phyloP scores from a whole-genome alignment of 2,113 vertebrate genomes.

The Corydoras sp. region DNA sequence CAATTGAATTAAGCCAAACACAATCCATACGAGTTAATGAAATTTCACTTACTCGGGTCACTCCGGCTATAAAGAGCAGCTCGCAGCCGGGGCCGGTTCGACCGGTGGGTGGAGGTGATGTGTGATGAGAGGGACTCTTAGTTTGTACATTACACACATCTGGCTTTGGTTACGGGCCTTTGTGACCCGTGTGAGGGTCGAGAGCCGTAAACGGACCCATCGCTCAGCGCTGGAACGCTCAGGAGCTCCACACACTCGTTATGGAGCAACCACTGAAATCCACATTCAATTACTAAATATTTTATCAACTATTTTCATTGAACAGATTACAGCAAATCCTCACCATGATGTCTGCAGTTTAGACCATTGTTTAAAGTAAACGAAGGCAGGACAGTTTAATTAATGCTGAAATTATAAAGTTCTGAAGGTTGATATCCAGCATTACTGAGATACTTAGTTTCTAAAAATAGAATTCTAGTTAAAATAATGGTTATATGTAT shows the following conservation, averaged over 20 bases:
- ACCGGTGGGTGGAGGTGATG: neutral
- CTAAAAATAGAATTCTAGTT: too few relatives aligned
- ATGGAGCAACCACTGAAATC: too few relatives aligned
- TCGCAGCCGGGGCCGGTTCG: neutral
- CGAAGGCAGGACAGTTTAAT: too few relatives aligned
- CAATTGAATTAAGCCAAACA: constrained; percentile 16
- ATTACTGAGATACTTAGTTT: too few relatives aligned
- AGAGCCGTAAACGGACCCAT: constrained; percentile 51
- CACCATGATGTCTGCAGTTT: too few relatives aligned
- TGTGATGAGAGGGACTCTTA: constrained; percentile 1
- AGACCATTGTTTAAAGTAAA: too few relatives aligned
- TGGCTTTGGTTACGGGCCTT: constrained; percentile 61
- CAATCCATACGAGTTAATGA: constrained; percentile 31
- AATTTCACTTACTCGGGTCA: constrained; percentile 19
- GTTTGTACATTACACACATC: constrained; percentile 55
- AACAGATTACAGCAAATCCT: too few relatives aligned
- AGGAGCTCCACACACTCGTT: neutral
- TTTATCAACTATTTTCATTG: too few relatives aligned
- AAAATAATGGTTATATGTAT: too few relatives aligned
- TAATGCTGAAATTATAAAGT: too few relatives aligned
- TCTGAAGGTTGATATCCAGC: too few relatives aligned
- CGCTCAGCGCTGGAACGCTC: constrained; percentile 15
- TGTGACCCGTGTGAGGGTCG: constrained; percentile 55
- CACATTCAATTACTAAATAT: too few relatives aligned
- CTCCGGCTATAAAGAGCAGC: neutral